These are phyloP conservation scores for Lapara coniferarum DNA, from an alignment of 2,888 invertebrate species.

Conservation along the genomic window DNA sequence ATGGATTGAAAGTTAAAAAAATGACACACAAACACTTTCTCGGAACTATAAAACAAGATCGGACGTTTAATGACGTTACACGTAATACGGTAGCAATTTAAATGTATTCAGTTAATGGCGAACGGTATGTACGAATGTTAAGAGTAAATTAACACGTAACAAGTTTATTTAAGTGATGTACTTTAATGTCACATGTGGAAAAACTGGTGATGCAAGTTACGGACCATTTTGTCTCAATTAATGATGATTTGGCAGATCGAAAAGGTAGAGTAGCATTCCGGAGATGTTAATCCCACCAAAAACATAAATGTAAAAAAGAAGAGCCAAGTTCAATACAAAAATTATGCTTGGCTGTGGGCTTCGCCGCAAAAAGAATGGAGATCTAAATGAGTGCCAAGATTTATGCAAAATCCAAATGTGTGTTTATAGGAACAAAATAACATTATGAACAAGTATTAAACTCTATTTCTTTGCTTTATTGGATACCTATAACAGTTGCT, in stretches of 20 bases:
- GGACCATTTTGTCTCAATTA: neutral
- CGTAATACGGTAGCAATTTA: conserved; percentile 17
- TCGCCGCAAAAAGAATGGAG: too few species aligned
- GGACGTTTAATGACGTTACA: neutral
- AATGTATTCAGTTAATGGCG: conserved; percentile 7
- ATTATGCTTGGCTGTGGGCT: too few species aligned
- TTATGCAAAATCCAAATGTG: too few species aligned
- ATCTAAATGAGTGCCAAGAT: too few species aligned
- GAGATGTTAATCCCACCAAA: too few species aligned
- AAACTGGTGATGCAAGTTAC: conserved; percentile 1
- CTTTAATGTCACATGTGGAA: neutral
- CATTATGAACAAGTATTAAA: too few species aligned
- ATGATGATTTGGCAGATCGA: neutral
- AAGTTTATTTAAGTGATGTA: conserved; percentile 9
- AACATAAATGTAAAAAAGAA: too few species aligned
- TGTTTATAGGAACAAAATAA: too few species aligned
- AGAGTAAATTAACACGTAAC: conserved; percentile 13
- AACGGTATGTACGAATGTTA: neutral
- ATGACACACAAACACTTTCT: conserved; percentile 14
- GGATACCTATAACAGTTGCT: too few species aligned
- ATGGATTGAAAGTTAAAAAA: conserved; percentile 14
- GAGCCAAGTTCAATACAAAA: too few species aligned
- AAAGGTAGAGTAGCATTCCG: neutral
- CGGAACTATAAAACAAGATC: conserved; percentile 5
- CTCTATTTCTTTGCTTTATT: too few species aligned